Conservation (phyloP, 92 coral and sea anemone genomes). For the Hydrozoanthus gracilis region DNA sequence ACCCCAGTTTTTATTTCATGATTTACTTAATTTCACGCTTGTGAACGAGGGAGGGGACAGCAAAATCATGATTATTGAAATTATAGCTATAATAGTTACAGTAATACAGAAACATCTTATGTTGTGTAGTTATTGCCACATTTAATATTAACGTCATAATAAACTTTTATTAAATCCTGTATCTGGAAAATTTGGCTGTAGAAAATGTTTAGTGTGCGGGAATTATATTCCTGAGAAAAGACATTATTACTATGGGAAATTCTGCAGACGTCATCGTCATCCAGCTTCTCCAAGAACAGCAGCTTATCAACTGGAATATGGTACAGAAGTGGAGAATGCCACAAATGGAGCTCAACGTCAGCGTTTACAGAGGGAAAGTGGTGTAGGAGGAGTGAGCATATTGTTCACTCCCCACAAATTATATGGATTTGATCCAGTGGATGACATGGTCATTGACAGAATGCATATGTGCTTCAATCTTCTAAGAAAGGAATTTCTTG, state of each 20-base stretch:
- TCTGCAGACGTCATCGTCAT: slow-evolving; percentile 54
- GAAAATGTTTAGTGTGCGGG: slow-evolving; percentile 50
- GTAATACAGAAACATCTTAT: too few species aligned
- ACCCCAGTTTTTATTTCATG: too few species aligned
- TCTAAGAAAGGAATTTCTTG: slow-evolving; percentile 69
- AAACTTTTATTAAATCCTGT: too few species aligned
- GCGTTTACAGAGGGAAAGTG: slow-evolving; percentile 59
- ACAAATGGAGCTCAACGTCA: slow-evolving; percentile 50
- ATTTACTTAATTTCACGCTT: too few species aligned
- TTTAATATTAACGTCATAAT: too few species aligned
- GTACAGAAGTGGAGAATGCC: slow-evolving; percentile 64
- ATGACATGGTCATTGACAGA: slow-evolving; percentile 75
- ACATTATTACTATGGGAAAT: slow-evolving; percentile 57
- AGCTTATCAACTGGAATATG: slow-evolving; percentile 61
- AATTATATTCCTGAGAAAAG: slow-evolving; percentile 36
- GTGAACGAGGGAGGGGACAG: too few species aligned
- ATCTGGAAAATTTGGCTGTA: slow-evolving; percentile 68
- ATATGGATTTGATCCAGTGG: slow-evolving; percentile 74
- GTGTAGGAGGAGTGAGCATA: slow-evolving; percentile 76
- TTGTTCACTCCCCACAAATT: slow-evolving; percentile 61
- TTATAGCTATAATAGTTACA: too few species aligned
- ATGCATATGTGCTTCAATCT: slow-evolving; percentile 81
- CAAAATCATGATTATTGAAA: too few species aligned
- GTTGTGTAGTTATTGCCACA: too few species aligned
- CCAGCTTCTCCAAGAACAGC: slow-evolving; percentile 48